These are phyloP conservation scores for Neopipo cinnamomea DNA, from an alignment of 2,113 vertebrate species.

Conservation along the genomic window DNA sequence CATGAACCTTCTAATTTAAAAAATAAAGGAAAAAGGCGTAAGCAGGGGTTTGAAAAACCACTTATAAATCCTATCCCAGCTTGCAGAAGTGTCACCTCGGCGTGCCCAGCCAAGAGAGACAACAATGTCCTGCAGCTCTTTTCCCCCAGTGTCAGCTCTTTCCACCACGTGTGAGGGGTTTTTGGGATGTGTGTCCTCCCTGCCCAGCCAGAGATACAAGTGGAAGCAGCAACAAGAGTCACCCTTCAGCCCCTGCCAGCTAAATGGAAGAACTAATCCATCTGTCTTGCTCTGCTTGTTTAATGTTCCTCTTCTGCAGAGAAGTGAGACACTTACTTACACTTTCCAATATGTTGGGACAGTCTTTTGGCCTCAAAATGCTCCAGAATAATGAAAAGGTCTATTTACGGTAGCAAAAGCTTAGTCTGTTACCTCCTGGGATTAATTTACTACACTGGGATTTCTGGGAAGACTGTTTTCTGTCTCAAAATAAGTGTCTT, in stretches of 20 bases:
- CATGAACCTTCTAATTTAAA: neutral
- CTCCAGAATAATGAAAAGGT: conserved; percentile 65
- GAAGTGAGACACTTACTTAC: conserved; percentile 46
- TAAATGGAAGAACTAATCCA: neutral
- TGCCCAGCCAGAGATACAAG: neutral
- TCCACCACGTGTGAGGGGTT: rapidly evolving
- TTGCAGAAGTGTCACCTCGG: neutral
- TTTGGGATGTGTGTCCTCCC: neutral
- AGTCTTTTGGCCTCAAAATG: conserved; percentile 48
- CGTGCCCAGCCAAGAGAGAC: neutral
- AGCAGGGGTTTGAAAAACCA: neutral
- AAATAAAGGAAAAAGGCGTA: rapidly evolving
- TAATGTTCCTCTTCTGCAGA: neutral
- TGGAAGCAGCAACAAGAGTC: neutral
- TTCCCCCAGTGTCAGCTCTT: neutral
- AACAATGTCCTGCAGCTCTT: neutral
- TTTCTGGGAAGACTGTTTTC: conserved; percentile 23
- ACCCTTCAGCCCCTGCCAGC: neutral
- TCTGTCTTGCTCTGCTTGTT: neutral
- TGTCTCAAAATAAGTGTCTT: neutral
- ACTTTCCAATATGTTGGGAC: conserved; percentile 41
- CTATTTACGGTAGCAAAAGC: conserved; percentile 60
- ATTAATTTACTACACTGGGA: conserved; percentile 42
- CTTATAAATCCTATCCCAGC: neutral
- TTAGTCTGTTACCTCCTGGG: conserved; percentile 56